These are phyloP conservation scores for Panurus biarmicus DNA, from an alignment of 2,113 vertebrate species.

Conservation along the genomic window DNA sequence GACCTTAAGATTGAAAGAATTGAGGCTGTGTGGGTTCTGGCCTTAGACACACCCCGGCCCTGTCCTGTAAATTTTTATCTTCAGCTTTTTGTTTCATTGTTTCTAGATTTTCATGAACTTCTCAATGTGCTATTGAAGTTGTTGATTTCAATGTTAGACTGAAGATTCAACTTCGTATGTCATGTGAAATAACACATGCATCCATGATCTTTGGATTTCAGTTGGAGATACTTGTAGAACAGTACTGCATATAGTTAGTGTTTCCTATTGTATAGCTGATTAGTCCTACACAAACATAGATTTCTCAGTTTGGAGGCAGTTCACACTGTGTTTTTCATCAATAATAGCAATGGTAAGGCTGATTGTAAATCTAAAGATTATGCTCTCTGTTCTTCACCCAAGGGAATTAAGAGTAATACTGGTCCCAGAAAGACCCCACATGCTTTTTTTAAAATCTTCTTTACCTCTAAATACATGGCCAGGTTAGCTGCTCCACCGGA, in stretches of 20 bases:
- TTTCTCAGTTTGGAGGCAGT: background rate
- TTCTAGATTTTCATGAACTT: background rate
- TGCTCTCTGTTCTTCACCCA: background rate
- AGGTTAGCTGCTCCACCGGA: background rate
- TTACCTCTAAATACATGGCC: background rate
- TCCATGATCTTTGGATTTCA: background rate
- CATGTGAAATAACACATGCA: background rate
- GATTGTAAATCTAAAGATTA: background rate
- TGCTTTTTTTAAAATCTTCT: background rate
- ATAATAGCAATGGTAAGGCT: background rate
- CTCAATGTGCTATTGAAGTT: background rate
- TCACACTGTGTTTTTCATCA: background rate
- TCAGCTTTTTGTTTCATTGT: background rate
- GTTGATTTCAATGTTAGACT: background rate
- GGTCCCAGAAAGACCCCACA: background rate
- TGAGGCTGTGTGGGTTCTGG: background rate
- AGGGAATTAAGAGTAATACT: background rate
- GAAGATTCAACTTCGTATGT: background rate
- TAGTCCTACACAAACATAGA: background rate
- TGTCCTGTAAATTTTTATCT: background rate
- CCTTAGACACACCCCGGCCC: fast-evolving
- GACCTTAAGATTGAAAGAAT: background rate
- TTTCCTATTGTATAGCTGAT: background rate
- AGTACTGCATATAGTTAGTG: background rate
- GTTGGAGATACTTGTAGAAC: background rate